A percentile compares a stretch with the other conserved stretches of the same genome.
Evolutionary conservation across 2,797 vertebrate genomes (phyloP).

Genomic region (Gambelia wislizenii): DNA sequence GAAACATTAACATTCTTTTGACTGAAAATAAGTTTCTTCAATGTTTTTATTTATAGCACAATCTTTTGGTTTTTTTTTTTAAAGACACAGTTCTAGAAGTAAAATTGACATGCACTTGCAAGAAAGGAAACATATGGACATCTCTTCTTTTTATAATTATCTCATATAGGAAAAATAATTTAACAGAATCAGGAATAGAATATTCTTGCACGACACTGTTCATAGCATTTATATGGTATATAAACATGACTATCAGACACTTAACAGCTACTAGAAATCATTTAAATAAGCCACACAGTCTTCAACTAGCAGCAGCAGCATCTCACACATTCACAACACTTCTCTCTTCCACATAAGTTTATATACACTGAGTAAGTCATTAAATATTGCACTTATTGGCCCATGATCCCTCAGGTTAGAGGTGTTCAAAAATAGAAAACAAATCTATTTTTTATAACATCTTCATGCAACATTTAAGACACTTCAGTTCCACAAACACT

Average conservation of each 20-base stretch:
- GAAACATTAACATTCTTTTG: constrained; percentile 50
- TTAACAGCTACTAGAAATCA: constrained; percentile 71
- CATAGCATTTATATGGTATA: constrained; percentile 70
- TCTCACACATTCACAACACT: constrained; percentile 72
- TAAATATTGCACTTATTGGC: constrained; percentile 99
- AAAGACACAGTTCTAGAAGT: constrained; percentile 70
- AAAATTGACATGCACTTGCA: constrained; percentile 76
- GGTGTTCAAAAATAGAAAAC: constrained; percentile 90
- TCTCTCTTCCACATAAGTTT: constrained; percentile 84
- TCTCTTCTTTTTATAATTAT: constrained; percentile 64
- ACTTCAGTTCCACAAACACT: constrained; percentile 78
- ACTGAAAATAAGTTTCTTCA: constrained; percentile 36
- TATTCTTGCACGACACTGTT: constrained; percentile 70
- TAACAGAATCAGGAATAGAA: constrained; percentile 71
- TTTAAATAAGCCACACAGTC: constrained; percentile 74
- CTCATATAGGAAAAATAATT: constrained; percentile 68
- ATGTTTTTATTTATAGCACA: constrained; percentile 52
- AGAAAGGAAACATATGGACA: constrained; percentile 61
- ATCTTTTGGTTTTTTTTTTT: constrained; percentile 47
- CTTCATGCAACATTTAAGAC: constrained; percentile 86
- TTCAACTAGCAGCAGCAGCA: constrained; percentile 69
- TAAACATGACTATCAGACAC: constrained; percentile 71
- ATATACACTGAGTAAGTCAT: constrained; percentile 93
- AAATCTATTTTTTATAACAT: constrained; percentile 80
- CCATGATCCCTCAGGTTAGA: constrained; percentile 92